These are phyloP conservation scores for Bombus superbus DNA, from an alignment of 1,140 invertebrate genomes.

Conservation along the genomic window DNA sequence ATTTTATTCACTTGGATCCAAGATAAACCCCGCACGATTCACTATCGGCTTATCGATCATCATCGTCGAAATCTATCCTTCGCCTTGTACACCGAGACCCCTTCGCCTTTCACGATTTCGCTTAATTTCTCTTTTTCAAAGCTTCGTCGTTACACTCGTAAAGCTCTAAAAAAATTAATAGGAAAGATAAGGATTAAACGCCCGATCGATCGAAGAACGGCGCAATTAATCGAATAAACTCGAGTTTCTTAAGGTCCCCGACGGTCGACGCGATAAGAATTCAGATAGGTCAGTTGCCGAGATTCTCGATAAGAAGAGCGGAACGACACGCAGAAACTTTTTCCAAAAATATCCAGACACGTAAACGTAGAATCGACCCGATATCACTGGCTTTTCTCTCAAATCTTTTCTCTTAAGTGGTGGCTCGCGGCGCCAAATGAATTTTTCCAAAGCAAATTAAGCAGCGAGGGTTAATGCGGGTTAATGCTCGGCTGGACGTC, in stretches of 20 bases:
- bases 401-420: no score
- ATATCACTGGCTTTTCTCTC: neutral
- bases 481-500: slow-evolving; percentile 8
- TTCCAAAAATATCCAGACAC: neutral
- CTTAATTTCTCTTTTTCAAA: neutral
- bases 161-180: neutral
- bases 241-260: neutral
- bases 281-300: neutral
- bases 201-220: neutral
- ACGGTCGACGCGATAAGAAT: neutral
- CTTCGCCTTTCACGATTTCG: neutral
- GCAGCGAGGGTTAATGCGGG: slow-evolving; percentile 15
- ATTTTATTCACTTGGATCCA: neutral
- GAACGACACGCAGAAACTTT: neutral
- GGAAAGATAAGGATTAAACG: neutral
- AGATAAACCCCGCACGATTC: neutral
- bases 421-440: neutral
- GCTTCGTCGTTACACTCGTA: neutral
- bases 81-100: neutral
- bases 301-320: neutral
- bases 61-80: neutral
- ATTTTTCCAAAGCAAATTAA: slow-evolving; percentile 3
- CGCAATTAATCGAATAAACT: neutral
- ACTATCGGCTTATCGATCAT: neutral
- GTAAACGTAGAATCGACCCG: neutral